A percentile compares a stretch with the other conserved stretches of the same genome.
phyloP scores from a whole-genome alignment of 2,113 vertebrate species.

The Plotosus lineatus region DNA sequence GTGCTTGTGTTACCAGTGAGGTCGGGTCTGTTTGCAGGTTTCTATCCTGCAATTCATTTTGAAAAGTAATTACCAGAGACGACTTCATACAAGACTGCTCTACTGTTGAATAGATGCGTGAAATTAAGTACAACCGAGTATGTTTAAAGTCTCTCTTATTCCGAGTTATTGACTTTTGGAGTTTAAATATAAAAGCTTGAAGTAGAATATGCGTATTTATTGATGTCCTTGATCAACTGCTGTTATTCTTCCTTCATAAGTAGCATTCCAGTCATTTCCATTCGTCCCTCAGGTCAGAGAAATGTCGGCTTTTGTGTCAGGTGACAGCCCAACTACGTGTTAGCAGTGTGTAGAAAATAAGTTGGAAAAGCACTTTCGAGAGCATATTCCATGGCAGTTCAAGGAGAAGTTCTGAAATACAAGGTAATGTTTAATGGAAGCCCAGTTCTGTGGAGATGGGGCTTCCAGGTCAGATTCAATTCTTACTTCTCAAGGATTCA shows the following conservation, averaged over 20 bases:
- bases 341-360: background rate
- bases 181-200: background rate
- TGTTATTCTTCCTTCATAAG: background rate
- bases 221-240: background rate
- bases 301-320: background rate
- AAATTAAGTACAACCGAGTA: background rate
- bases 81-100: background rate
- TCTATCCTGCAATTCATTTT: background rate
- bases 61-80: background rate
- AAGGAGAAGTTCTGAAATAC: constrained; percentile 1
- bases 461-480: background rate
- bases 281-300: background rate
- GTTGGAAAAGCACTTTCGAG: constrained; percentile 1
- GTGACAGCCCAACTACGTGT: background rate
- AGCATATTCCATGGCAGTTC: background rate
- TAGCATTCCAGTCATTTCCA: background rate
- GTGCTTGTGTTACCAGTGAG: background rate
- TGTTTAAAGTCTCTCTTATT: background rate
- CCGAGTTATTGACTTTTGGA: background rate
- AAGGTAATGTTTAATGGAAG: background rate
- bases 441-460: background rate
- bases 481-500: background rate
- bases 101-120: background rate
- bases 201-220: background rate
- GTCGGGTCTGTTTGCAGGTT: background rate